phyloP scores from a whole-genome alignment of 2,113 vertebrate genomes.

The Caranx melampygus region DNA sequence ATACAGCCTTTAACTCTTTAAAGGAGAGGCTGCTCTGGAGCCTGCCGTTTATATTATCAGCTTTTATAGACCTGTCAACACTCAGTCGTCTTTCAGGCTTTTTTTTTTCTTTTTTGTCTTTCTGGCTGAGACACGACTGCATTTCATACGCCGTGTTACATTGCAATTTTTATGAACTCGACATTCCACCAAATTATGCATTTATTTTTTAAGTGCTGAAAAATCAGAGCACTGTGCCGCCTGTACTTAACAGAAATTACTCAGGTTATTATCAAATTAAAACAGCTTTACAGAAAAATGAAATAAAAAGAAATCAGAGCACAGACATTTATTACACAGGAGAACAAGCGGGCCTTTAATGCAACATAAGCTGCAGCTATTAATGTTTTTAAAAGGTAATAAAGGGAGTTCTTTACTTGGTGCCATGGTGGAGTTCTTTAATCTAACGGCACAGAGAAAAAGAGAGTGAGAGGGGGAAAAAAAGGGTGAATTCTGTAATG shows the following conservation, averaged over 20 bases:
- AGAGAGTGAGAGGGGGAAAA: background rate
- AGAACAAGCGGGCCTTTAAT: slow-evolving; percentile 78
- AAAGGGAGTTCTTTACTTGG: slow-evolving; percentile 70
- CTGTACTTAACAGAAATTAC: slow-evolving; percentile 57
- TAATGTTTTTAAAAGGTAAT: slow-evolving; percentile 78
- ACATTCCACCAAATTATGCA: slow-evolving; percentile 79
- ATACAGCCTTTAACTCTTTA: slow-evolving; percentile 86
- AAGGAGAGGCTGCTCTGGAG: slow-evolving; percentile 84
- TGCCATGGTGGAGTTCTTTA: slow-evolving; percentile 60
- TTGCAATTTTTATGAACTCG: slow-evolving; percentile 85
- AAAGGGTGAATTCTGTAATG: slow-evolving; percentile 62
- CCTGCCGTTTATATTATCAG: slow-evolving; percentile 88
- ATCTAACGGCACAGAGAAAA: slow-evolving; percentile 55
- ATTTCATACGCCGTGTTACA: slow-evolving; percentile 76
- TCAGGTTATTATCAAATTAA: slow-evolving; percentile 75
- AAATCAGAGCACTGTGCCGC: slow-evolving; percentile 46
- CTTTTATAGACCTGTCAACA: slow-evolving; percentile 93
- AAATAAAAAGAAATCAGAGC: slow-evolving; percentile 65
- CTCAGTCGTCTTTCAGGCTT: slow-evolving; percentile 70
- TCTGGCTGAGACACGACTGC: slow-evolving; percentile 77
- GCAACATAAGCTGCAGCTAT: slow-evolving; percentile 62
- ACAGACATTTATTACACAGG: slow-evolving; percentile 64
- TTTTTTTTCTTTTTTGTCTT: slow-evolving; percentile 66
- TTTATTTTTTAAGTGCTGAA: slow-evolving; percentile 55
- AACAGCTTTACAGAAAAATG: slow-evolving; percentile 68